Evolutionary conservation across 2,797 vertebrate genomes (phyloP).

Genomic region (Parauchenoglanis ngamensis): DNA sequence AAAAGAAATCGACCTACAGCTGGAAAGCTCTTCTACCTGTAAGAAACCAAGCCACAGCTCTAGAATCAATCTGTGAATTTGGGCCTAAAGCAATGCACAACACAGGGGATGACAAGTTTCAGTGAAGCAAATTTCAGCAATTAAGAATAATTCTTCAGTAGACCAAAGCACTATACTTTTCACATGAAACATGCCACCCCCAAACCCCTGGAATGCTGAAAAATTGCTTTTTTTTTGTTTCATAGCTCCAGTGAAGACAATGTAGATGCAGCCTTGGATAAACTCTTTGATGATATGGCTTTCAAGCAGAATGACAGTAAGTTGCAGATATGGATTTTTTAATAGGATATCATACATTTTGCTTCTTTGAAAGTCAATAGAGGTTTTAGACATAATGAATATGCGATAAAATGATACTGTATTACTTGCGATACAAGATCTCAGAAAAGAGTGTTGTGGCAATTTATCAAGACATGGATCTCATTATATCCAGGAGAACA

Average conservation of each 20-base stretch:
- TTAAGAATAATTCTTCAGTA: background rate
- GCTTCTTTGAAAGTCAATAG: background rate
- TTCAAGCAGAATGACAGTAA: slow-evolving; percentile 99
- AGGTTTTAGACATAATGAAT: background rate
- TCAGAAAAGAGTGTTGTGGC: background rate
- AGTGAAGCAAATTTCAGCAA: background rate
- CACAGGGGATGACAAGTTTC: background rate
- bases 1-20: slow-evolving; percentile 84
- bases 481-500: background rate
- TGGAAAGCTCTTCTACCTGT: slow-evolving; percentile 95
- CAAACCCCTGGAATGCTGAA: background rate
- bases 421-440: background rate
- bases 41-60: slow-evolving; percentile 62
- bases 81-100: background rate
- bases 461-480: background rate
- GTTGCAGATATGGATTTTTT: slow-evolving; percentile 59
- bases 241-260: slow-evolving; percentile 91
- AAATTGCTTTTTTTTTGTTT: background rate
- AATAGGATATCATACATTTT: background rate
- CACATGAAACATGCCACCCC: background rate
- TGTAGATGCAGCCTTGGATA: slow-evolving; percentile 87
- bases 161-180: background rate
- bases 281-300: slow-evolving; percentile 98
- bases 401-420: background rate
- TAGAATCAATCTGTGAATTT: background rate